phyloP scores from a whole-genome alignment of 1,140 invertebrate genomes.

The Tribolium madens region DNA sequence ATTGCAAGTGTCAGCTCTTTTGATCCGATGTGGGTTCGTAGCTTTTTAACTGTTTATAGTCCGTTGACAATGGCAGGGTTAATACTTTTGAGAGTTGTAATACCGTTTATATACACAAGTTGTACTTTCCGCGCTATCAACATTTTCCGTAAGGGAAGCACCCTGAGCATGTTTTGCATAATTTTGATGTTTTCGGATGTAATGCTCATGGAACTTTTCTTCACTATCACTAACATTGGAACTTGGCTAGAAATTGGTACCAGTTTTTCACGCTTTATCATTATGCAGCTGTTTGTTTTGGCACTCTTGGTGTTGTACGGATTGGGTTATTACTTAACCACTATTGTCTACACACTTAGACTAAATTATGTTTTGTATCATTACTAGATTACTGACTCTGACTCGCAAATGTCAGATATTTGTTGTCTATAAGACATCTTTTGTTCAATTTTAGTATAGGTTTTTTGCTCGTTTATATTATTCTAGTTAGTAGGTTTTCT shows the following conservation, averaged over 20 bases:
- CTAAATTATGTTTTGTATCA: not conserved
- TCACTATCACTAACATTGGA: conserved; percentile 86
- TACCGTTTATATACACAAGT: conserved; percentile 87
- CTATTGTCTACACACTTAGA: not conserved
- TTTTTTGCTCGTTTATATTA: no score
- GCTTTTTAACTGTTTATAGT: conserved; percentile 91
- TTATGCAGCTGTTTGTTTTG: conserved; percentile 71
- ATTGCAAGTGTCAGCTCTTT: conserved; percentile 96
- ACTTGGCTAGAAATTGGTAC: conserved; percentile 97
- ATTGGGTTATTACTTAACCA: conserved; percentile 56
- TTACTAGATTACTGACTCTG: no score
- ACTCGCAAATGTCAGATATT: no score
- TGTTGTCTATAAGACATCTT: no score
- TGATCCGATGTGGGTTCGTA: conserved; percentile 90
- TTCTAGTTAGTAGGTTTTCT: no score
- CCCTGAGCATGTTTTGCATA: conserved; percentile 73
- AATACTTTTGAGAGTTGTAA: conserved; percentile 87
- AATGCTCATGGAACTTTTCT: conserved; percentile 89
- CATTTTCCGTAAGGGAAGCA: conserved; percentile 67
- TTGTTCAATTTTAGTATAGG: no score
- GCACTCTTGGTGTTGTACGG: conserved; percentile 60
- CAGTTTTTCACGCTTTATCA: conserved; percentile 76
- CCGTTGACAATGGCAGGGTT: conserved; percentile 91
- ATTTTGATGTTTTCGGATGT: conserved; percentile 86
- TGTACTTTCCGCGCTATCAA: conserved; percentile 77